Evolutionary conservation across 1,140 invertebrate species (phyloP).

Genomic region (Onthophagus taurus): DNA sequence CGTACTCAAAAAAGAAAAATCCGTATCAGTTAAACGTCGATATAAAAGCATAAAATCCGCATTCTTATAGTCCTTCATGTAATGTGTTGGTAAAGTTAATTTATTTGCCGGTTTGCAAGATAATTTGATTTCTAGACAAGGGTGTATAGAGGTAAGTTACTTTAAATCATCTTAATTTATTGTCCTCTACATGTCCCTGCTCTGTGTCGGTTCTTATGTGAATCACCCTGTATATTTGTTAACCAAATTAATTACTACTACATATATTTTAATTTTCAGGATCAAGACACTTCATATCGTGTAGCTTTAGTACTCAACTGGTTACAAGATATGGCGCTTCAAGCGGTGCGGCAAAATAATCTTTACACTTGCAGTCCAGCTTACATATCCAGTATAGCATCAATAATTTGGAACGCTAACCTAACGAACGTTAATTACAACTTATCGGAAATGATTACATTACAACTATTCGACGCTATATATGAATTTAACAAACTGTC

Average conservation of each 20-base stretch:
- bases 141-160: too few species aligned
- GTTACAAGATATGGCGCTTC: slow-evolving; percentile 46
- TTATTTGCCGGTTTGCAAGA: too few species aligned
- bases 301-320: slow-evolving; percentile 52
- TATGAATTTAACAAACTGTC: slow-evolving; percentile 67
- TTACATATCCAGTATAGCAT: slow-evolving; percentile 61
- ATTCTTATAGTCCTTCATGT: too few species aligned
- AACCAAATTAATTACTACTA: slow-evolving; percentile 36
- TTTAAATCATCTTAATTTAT: too few species aligned
- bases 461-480: slow-evolving; percentile 60
- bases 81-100: too few species aligned
- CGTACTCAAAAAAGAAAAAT: too few species aligned
- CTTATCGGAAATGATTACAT: slow-evolving; percentile 53
- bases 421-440: slow-evolving; percentile 50
- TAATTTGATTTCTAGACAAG: too few species aligned
- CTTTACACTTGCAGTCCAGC: slow-evolving; percentile 38
- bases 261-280: slow-evolving; percentile 20
- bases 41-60: too few species aligned
- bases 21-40: too few species aligned
- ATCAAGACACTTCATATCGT: slow-evolving; percentile 39
- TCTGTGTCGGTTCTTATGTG: too few species aligned
- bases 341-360: slow-evolving; percentile 29
- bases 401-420: slow-evolving; percentile 73
- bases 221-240: too few species aligned
- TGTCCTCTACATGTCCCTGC: too few species aligned